phyloP scores from a whole-genome alignment of 2,888 invertebrate species.

The Hirtodrosophila trivittata region DNA sequence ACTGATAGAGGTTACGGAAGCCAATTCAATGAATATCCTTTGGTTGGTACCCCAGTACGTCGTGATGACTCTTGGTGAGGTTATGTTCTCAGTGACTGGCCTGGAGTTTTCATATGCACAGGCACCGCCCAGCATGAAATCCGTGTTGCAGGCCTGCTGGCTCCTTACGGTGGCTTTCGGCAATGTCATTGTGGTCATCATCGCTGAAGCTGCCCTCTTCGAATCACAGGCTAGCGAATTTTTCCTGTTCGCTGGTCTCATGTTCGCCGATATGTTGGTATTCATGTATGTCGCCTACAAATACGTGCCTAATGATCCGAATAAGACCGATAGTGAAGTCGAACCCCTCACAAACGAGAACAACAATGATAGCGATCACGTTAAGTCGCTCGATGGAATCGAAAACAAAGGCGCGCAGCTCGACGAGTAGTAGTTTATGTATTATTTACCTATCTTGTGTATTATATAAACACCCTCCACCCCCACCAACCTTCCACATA shows the following conservation, averaged over 20 bases:
- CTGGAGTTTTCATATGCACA: constrained; percentile 89
- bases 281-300: constrained; percentile 91
- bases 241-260: constrained; percentile 94
- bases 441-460: constrained; percentile 33
- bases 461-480: constrained; percentile 28
- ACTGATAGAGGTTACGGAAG: constrained; percentile 71
- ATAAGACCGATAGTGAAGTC: constrained; percentile 42
- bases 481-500: constrained; percentile 3
- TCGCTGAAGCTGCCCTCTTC: constrained; percentile 91
- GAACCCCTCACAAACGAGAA: constrained; percentile 53
- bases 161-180: constrained; percentile 97
- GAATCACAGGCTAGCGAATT: constrained; percentile 93
- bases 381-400: constrained; percentile 53
- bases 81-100: constrained; percentile 89
- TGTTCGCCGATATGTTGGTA: constrained; percentile 92
- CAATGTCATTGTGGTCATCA: constrained; percentile 95
- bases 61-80: constrained; percentile 86
- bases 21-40: constrained; percentile 86
- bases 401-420: constrained; percentile 70
- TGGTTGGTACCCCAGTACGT: constrained; percentile 89
- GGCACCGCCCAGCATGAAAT: constrained; percentile 93
- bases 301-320: constrained; percentile 86
- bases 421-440: constrained; percentile 42
- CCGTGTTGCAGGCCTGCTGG: constrained; percentile 96
- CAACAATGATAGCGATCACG: constrained; percentile 9